Evolutionary conservation across 2,113 vertebrate genomes (phyloP), one percentile per base, ranked within the genome.

Genomic region (Coptodon rendalli): DNA sequence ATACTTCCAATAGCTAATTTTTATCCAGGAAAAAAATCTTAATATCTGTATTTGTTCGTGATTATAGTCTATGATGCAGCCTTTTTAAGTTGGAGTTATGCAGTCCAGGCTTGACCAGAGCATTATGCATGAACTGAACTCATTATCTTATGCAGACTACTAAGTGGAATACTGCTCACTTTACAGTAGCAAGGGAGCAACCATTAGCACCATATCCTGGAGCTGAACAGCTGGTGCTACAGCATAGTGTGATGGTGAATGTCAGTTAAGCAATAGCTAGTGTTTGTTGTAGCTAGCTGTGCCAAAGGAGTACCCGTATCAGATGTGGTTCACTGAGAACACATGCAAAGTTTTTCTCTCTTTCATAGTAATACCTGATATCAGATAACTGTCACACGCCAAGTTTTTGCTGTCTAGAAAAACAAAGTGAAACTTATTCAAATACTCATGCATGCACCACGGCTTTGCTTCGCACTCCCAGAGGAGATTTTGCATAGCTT

Each of bases 271-370:
- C 66, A 78, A 5, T 68, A 45, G 73, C 17, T 50, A 24, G 13
- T 86, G 80, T 87, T 84, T 86, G 45, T 85, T 85, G 48, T 57
- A 57, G 52, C 56, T 19, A 31, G 16, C 57, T 43, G 7, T 87
- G 61, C 63, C 80, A 48, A 84, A 84, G 56, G 86, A 66, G 34
- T 71, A 88, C 90, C 78, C 59, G 53, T 85, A 90, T 89, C 66
- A 89, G 82, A 89, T 86, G 59, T 84, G 80, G 84, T 82, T 85
- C 57, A 90, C 84, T 79, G 53, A 52, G 78, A 86, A 80, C 19
- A 53, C 40, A 78, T 48, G 78, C 38, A 79, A 83, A 81, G 66
- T 63, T 85, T 19, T 57, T 84, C 38, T 48, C 48, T 52, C 43
- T 85, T 38, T 43, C 38, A 76, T 57, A 31, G n/a, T 9, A 71